Evolutionary conservation across 30 jellyfish, hydroid and myxozoan genomes (phyloP).

Genomic region (Cassiopea andromeda): DNA sequence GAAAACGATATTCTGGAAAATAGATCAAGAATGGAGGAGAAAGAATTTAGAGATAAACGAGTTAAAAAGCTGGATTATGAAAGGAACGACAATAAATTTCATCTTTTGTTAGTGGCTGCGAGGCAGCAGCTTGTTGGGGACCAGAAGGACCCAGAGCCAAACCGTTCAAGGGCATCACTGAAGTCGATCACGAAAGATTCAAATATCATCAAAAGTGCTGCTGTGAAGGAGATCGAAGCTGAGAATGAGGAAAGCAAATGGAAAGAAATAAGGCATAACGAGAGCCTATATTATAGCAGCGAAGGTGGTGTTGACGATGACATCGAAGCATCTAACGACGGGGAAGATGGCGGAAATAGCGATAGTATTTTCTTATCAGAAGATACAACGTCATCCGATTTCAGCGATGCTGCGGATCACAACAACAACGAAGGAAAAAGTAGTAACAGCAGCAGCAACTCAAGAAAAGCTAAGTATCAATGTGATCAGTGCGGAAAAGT

Average conservation of each 20-base stretch:
- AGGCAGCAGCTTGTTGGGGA: conserved; percentile 60
- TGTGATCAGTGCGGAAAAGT: conserved; percentile 86
- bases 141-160: conserved; percentile 39
- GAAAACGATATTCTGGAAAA: not conserved
- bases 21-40: not conserved
- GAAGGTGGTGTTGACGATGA: conserved; percentile 49
- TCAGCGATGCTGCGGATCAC: conserved; percentile 27
- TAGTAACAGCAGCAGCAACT: conserved; percentile 4
- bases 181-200: conserved; percentile 50
- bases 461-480: conserved; percentile 60
- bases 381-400: conserved; percentile 59
- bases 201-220: conserved; percentile 6
- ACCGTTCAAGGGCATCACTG: conserved; percentile 12
- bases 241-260: not conserved
- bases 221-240: not conserved
- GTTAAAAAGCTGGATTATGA: not conserved
- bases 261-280: not conserved
- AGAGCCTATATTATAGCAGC: not conserved
- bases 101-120: conserved; percentile 72
- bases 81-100: conserved; percentile 33
- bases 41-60: not conserved
- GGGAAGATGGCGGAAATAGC: not conserved
- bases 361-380: conserved; percentile 51
- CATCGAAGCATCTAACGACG: conserved; percentile 1
- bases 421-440: conserved; percentile 45